A percentile compares a stretch with the other conserved stretches of the same genome.
These are phyloP conservation scores for Trididemnum clinides DNA, from an alignment of 23 tunicate genomes.

Conservation along the genomic window DNA sequence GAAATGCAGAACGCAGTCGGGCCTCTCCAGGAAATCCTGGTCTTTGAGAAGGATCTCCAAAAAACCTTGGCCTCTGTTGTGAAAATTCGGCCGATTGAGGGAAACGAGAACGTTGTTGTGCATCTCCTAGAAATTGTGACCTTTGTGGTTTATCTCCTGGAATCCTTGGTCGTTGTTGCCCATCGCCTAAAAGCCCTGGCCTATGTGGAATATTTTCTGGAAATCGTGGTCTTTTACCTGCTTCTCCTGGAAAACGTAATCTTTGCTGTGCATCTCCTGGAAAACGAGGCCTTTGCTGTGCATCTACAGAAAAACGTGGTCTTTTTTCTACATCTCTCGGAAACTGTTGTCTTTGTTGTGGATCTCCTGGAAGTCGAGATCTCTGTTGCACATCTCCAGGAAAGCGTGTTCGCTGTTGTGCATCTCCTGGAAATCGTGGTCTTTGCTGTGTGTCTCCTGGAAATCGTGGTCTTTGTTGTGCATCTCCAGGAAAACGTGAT, in stretches of 20 bases:
- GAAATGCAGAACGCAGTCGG: not conserved
- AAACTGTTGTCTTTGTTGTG: not conserved
- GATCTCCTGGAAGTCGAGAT: not conserved
- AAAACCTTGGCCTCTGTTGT: not conserved
- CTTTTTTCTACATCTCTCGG: not conserved
- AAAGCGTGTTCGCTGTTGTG: not conserved
- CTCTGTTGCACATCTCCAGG: not conserved
- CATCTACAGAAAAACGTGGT: not conserved
- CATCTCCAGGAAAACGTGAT: not conserved
- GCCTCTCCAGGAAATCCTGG: not conserved
- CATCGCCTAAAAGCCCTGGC: too few relatives aligned
- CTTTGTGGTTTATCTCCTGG: slow-evolving; percentile 8
- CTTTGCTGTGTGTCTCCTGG: not conserved
- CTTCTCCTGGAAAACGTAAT: not conserved
- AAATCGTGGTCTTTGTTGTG: slow-evolving; percentile 2
- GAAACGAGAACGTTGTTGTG: too few relatives aligned
- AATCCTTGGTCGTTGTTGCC: not conserved
- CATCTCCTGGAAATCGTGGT: slow-evolving; percentile 11
- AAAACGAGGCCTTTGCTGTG: not conserved
- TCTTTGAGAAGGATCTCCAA: not conserved
- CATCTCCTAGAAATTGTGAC: not conserved
- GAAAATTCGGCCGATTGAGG: too few relatives aligned
- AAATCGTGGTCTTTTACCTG: too few relatives aligned
- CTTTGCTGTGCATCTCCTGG: not conserved
- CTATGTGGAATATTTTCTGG: not conserved